Conservation (phyloP, 2,797 vertebrate species). For the Fistularia commersonii region DNA sequence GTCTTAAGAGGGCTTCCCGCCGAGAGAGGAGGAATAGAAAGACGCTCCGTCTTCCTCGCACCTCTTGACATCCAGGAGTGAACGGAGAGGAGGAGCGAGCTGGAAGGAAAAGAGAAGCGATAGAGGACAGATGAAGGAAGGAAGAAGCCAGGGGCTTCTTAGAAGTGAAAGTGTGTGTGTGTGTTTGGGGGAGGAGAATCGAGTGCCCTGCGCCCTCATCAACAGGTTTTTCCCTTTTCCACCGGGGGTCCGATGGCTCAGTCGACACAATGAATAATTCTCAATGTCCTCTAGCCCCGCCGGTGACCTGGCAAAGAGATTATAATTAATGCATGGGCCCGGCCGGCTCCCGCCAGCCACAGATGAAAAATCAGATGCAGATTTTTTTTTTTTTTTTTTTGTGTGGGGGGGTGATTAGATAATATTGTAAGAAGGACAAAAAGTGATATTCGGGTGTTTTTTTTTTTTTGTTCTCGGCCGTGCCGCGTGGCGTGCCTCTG, state of each 20-base stretch:
- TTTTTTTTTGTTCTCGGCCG: background rate
- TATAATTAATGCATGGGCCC: slow-evolving; percentile 63
- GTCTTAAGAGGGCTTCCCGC: slow-evolving; percentile 52
- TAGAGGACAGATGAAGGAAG: slow-evolving; percentile 17
- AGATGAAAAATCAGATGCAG: slow-evolving; percentile 37
- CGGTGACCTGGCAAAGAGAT: slow-evolving; percentile 52
- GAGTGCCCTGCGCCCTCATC: slow-evolving; percentile 53
- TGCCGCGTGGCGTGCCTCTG: background rate
- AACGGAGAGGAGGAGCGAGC: slow-evolving; percentile 15
- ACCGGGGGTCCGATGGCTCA: slow-evolving; percentile 35
- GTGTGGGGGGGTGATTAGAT: slow-evolving; percentile 33
- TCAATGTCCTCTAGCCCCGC: slow-evolving; percentile 54
- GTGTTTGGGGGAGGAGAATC: slow-evolving; percentile 23
- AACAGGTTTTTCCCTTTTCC: slow-evolving; percentile 48
- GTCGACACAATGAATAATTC: slow-evolving; percentile 71
- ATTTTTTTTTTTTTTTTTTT: slow-evolving; percentile 15
- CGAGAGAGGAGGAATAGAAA: slow-evolving; percentile 45
- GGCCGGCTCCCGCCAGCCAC: slow-evolving; percentile 8
- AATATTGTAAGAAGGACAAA: slow-evolving; percentile 43
- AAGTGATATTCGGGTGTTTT: slow-evolving; percentile 1
- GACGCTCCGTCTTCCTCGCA: slow-evolving; percentile 29
- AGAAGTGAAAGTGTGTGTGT: slow-evolving; percentile 32
- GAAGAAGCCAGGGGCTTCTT: slow-evolving; percentile 25
- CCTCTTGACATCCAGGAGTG: slow-evolving; percentile 57
- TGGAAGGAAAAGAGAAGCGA: slow-evolving; percentile 12